phyloP scores from a whole-genome alignment of 2,888 invertebrate species.

The Nomada fucata region DNA sequence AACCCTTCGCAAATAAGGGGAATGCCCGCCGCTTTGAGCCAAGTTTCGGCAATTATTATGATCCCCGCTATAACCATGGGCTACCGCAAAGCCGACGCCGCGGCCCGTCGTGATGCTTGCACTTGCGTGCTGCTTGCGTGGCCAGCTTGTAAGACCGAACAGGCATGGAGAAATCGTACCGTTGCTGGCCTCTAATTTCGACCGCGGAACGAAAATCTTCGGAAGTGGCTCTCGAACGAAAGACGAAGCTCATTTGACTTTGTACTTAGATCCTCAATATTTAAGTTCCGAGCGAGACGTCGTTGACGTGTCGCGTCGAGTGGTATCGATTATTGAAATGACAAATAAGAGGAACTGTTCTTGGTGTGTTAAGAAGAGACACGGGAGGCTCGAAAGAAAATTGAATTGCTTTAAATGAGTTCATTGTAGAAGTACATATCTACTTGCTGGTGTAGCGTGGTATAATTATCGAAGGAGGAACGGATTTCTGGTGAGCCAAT shows the following conservation, averaged over 20 bases:
- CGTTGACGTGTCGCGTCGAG: background rate
- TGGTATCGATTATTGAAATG: conserved; percentile 18
- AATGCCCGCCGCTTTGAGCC: conserved; percentile 68
- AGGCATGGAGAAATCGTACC: conserved; percentile 1
- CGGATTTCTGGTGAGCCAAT: conserved; percentile 66
- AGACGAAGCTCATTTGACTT: conserved; percentile 13
- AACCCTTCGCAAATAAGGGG: conserved; percentile 72
- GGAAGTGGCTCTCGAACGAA: background rate
- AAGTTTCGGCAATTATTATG: conserved; percentile 78
- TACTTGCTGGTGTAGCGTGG: conserved; percentile 31
- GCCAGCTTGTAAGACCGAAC: conserved; percentile 31
- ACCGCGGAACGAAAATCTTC: conserved; percentile 31
- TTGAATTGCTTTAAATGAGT: background rate
- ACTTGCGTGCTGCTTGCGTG: conserved; percentile 55
- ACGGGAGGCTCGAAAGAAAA: background rate
- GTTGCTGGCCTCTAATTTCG: background rate
- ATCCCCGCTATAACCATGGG: conserved; percentile 67
- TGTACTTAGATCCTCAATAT: conserved; percentile 26
- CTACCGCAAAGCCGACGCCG: conserved; percentile 57
- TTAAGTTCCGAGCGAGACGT: conserved; percentile 1
- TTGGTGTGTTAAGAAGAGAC: background rate
- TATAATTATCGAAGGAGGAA: conserved; percentile 53
- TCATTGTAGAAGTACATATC: background rate
- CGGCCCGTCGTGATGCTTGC: conserved; percentile 46
- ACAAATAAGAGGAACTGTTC: conserved; percentile 3